Base-by-base conservation (phyloP, 64 coral and sea anemone genomes). In the Porites lutea region DNA sequence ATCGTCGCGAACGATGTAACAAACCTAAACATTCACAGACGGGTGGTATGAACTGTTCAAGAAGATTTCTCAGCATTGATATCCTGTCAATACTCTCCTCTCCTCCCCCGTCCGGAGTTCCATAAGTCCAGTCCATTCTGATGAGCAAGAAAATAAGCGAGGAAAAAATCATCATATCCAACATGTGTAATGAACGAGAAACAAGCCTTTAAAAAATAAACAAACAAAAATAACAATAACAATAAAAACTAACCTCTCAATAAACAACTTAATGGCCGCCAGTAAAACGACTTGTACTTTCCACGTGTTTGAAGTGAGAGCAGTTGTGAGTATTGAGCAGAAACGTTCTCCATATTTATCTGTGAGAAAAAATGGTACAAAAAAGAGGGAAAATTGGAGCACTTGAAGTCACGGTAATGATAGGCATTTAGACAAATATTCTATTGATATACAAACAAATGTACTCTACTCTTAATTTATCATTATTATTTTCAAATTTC, bases 281-380 rank as follows among this genome's bases (percentile, higher is more conserved):
- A 99, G 79, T 50, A 96, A 88, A 11, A 85, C 91, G 37, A 94
- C 70, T 89, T 99, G 97, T 12, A 99, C 91, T 59, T 99, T 99
- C 97, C 97, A 99, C 1, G 97, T 96, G 46, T 71, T 93, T 12
- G 80, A 66, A 43, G 87, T 67, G 19, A 99, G 88, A 16, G 97
- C 92, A 27, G 64, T 62, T 18, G 89, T 59, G 19, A 96, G 82
- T 73, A 96, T 83, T 14, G 69, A 88, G 60, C 87, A 89, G 13
- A 98, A 89, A 14, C 75, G 75, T 8, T 90, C 90, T 22, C 86
- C 80, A 13, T 93, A 87, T 13, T 78, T 75, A n/a, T 89, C 87
- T 89, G 45, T 47, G 59, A 6, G 7, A 67, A 86, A 22, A 78
- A 59, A 16, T 37, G 27, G 27, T 37, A 37, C 27, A 37, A 37